These are phyloP conservation scores for Ormyrus nitidulus DNA, from an alignment of 2,888 invertebrate species.

Conservation along the genomic window DNA sequence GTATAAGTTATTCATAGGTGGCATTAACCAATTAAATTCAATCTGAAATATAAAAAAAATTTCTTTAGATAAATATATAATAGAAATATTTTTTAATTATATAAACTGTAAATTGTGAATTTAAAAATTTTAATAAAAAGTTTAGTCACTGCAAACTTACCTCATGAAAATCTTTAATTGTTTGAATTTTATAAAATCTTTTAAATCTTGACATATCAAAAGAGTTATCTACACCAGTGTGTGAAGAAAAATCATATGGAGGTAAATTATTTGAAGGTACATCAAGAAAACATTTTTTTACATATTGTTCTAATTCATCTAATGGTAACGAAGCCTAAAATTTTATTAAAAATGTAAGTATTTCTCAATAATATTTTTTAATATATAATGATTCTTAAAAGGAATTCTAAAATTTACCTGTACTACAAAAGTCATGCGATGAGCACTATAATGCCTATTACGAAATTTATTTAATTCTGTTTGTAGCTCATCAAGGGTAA, in stretches of 20 bases:
- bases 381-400: not conserved
- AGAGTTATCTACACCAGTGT: constrained; percentile 76
- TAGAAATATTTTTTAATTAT: constrained; percentile 7
- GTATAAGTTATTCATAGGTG: constrained; percentile 81
- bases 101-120: constrained; percentile 4
- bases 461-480: constrained; percentile 85
- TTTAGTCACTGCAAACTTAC: constrained; percentile 69
- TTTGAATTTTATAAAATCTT: constrained; percentile 85
- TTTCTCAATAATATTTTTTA: not conserved
- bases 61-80: not conserved
- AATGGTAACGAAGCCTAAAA: constrained; percentile 80
- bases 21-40: constrained; percentile 81
- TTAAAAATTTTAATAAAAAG: too few relatives aligned
- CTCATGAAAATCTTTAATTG: constrained; percentile 84
- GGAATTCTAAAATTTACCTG: constrained; percentile 74
- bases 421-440: constrained; percentile 91
- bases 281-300: constrained; percentile 81
- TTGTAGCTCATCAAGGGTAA: constrained; percentile 83
- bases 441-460: constrained; percentile 87
- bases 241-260: constrained; percentile 80
- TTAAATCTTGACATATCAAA: constrained; percentile 81
- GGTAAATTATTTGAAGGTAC: constrained; percentile 83
- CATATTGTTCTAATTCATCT: constrained; percentile 81
- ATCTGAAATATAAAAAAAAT: constrained; percentile 71
- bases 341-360: constrained; percentile 3